Evolutionary conservation across 2,113 vertebrate species (phyloP).

Genomic region (Chloropsis hardwickii): DNA sequence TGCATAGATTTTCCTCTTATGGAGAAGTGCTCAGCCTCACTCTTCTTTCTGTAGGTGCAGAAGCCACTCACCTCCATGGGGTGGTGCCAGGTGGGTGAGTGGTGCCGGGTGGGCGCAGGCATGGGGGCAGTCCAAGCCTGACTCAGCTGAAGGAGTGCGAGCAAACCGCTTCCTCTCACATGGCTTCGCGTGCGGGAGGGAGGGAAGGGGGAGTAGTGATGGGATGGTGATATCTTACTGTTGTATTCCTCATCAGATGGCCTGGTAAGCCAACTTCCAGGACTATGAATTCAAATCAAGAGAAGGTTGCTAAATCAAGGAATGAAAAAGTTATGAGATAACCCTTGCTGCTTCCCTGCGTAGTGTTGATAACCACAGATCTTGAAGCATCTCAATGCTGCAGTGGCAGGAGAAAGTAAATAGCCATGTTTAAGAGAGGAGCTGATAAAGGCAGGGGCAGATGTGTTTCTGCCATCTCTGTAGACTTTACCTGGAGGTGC

Average conservation of each 20-base stretch:
- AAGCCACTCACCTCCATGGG: constrained; percentile 6
- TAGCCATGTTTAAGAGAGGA: background rate
- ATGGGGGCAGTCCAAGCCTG: background rate
- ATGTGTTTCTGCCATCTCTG: background rate
- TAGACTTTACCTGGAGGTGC: background rate
- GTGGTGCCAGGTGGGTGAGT: background rate
- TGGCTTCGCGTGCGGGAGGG: background rate
- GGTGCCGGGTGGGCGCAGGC: background rate
- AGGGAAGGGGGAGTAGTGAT: background rate
- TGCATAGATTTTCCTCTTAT: constrained; percentile 19
- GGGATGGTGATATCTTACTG: background rate
- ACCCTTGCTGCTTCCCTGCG: rapidly evolving
- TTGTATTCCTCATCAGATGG: constrained; percentile 30
- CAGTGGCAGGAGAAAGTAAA: background rate
- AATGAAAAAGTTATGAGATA: background rate
- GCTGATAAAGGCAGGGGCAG: background rate
- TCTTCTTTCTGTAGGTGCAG: constrained; percentile 23
- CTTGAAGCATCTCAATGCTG: background rate
- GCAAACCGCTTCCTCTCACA: constrained; percentile 15
- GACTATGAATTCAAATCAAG: background rate
- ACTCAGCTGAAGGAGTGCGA: constrained; percentile 40
- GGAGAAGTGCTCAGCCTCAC: background rate
- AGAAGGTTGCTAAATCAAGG: constrained; percentile 3
- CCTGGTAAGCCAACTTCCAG: background rate
- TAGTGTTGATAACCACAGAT: background rate